Conservation (phyloP, 2,888 invertebrate species). For the Patella caerulea region DNA sequence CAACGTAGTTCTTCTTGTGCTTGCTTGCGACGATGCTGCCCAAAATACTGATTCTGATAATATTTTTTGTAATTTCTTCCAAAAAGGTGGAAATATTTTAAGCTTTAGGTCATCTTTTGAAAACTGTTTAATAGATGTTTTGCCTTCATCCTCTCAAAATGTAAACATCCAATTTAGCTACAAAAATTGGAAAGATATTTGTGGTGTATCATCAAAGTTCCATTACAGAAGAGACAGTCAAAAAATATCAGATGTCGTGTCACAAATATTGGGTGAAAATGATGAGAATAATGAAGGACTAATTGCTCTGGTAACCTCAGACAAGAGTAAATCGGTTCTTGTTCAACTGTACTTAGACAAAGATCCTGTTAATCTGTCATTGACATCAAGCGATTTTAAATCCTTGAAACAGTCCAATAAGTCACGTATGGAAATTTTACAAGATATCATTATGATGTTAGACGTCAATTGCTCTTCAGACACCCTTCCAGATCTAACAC, state of each 20-base stretch:
- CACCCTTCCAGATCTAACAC: conserved; percentile 52
- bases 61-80: conserved; percentile 54
- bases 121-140: conserved; percentile 34
- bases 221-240: conserved; percentile 38
- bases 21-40: conserved; percentile 55
- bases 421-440: conserved; percentile 54
- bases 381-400: conserved; percentile 57
- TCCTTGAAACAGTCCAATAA: conserved; percentile 59
- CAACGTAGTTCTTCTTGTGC: conserved; percentile 61
- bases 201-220: conserved; percentile 49
- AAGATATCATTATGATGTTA: conserved; percentile 51
- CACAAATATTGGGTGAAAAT: conserved; percentile 28
- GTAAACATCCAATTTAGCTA: conserved; percentile 42
- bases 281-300: conserved; percentile 39
- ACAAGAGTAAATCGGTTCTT: conserved; percentile 38
- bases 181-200: conserved; percentile 45
- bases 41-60: conserved; percentile 49
- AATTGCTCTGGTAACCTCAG: conserved; percentile 37
- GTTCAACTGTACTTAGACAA: conserved; percentile 60
- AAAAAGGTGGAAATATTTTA: conserved; percentile 51
- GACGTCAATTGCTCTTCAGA: conserved; percentile 56
- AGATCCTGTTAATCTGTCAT: conserved; percentile 60
- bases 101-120: conserved; percentile 55
- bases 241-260: conserved; percentile 12
- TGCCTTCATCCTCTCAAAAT: conserved; percentile 25